A percentile compares a stretch with the other conserved stretches of the same genome.
These are phyloP conservation scores for Haemorhous mexicanus DNA, from an alignment of 2,113 vertebrate species.

Conservation along the genomic window DNA sequence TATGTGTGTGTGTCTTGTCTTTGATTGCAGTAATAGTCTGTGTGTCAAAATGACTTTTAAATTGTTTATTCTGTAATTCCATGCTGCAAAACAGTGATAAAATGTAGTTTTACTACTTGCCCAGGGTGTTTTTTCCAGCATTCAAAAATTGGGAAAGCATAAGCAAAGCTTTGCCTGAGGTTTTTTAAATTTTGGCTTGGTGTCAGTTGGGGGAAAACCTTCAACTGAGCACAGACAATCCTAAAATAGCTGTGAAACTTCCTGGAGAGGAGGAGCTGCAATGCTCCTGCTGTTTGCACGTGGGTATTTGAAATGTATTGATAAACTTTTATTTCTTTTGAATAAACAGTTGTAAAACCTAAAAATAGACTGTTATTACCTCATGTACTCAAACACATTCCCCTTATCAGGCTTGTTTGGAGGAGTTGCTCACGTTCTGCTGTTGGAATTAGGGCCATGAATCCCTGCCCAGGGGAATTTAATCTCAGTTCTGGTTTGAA, in stretches of 20 bases:
- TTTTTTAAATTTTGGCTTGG: not conserved
- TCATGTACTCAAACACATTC: fast-evolving
- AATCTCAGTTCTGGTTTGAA: not conserved
- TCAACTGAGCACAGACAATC: not conserved
- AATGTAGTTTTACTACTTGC: not conserved
- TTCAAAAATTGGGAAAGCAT: not conserved
- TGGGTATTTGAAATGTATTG: not conserved
- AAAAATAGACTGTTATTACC: not conserved
- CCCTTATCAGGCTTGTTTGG: not conserved
- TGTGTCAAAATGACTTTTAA: not conserved
- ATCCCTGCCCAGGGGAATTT: not conserved
- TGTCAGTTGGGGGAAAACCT: not conserved
- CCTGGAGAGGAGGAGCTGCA: not conserved
- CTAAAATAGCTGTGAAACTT: not conserved
- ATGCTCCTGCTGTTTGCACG: not conserved
- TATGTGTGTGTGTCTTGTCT: not conserved
- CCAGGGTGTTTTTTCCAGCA: not conserved
- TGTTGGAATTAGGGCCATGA: not conserved
- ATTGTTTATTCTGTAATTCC: not conserved
- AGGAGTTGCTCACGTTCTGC: not conserved
- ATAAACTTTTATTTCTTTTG: not conserved
- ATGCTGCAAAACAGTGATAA: not conserved
- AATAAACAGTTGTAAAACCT: not conserved
- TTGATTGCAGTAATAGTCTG: not conserved
- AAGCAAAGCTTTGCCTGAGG: not conserved